Percentiles rank a stretch among this genome's conserved stretches.
These are phyloP conservation scores for Galagoides demidoff DNA, from an alignment of 2,797 vertebrate species.

Conservation along the genomic window DNA sequence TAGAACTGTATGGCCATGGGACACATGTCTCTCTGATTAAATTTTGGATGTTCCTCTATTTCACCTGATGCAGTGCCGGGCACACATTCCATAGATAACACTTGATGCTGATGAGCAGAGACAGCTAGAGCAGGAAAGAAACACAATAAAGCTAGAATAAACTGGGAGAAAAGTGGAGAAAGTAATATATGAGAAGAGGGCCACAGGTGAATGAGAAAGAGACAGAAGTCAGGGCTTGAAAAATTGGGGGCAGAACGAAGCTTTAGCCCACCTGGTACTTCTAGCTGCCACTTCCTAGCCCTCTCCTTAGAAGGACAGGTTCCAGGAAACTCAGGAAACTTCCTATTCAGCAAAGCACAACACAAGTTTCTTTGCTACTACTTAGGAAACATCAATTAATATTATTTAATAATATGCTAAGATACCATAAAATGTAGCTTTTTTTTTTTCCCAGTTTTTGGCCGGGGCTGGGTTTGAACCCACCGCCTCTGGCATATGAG, in stretches of 20 bases:
- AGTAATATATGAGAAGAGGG: background rate
- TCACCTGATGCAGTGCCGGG: constrained; percentile 28
- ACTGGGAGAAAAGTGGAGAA: background rate
- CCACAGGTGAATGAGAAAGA: background rate
- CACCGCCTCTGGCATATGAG: no score
- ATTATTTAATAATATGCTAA: constrained; percentile 62
- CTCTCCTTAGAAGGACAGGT: constrained; percentile 29
- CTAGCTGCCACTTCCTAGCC: background rate
- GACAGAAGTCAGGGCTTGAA: constrained; percentile 18
- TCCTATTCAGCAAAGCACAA: constrained; percentile 48
- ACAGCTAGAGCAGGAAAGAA: constrained; percentile 24
- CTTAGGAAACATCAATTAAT: constrained; percentile 55
- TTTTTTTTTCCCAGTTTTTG: no score
- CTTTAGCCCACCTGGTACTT: constrained; percentile 21
- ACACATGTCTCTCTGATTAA: constrained; percentile 42
- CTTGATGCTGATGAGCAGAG: constrained; percentile 39
- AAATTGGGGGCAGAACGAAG: background rate
- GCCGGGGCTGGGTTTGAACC: no score
- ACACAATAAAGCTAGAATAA: constrained; percentile 33
- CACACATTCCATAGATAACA: constrained; percentile 13
- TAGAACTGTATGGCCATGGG: constrained; percentile 33
- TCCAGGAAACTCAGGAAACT: constrained; percentile 32
- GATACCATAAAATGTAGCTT: constrained; percentile 30
- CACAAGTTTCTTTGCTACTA: constrained; percentile 55
- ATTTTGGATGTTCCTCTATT: constrained; percentile 41